Evolutionary conservation across 2,113 vertebrate genomes (phyloP).

Genomic region (Lagopus leucura): DNA sequence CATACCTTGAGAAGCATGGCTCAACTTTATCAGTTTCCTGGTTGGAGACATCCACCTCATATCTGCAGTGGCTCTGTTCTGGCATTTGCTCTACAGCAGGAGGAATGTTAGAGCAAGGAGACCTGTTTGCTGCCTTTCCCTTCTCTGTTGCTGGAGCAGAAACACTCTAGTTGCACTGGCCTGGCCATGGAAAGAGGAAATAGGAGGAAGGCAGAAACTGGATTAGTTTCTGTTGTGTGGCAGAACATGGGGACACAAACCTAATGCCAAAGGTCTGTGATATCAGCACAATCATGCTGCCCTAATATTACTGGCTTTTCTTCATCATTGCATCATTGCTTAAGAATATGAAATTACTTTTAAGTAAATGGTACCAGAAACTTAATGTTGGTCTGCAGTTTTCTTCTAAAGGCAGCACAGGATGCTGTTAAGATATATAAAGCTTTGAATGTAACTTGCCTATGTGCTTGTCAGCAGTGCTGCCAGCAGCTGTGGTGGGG

Average conservation of each 20-base stretch:
- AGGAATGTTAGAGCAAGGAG: background rate
- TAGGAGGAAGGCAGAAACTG: background rate
- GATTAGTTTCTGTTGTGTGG: background rate
- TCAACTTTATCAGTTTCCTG: background rate
- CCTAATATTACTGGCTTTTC: background rate
- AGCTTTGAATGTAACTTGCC: background rate
- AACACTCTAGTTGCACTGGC: background rate
- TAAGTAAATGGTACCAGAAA: background rate
- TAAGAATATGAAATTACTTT: background rate
- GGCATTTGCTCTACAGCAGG: background rate
- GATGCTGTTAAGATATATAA: background rate
- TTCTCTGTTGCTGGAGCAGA: background rate
- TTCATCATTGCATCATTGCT: background rate
- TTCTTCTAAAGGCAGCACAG: background rate
- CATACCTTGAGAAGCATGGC: background rate
- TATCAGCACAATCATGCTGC: background rate
- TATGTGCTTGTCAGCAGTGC: accelerated
- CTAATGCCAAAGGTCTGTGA: too few relatives aligned
- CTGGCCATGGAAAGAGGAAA: background rate
- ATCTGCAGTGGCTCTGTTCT: background rate
- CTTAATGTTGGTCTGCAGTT: background rate
- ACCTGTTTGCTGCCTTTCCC: background rate
- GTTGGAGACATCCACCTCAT: background rate
- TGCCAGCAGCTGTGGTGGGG: background rate
- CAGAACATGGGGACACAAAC: background rate